phyloP scores from a whole-genome alignment of 2,113 vertebrate genomes.

The Eurystomus gularis region DNA sequence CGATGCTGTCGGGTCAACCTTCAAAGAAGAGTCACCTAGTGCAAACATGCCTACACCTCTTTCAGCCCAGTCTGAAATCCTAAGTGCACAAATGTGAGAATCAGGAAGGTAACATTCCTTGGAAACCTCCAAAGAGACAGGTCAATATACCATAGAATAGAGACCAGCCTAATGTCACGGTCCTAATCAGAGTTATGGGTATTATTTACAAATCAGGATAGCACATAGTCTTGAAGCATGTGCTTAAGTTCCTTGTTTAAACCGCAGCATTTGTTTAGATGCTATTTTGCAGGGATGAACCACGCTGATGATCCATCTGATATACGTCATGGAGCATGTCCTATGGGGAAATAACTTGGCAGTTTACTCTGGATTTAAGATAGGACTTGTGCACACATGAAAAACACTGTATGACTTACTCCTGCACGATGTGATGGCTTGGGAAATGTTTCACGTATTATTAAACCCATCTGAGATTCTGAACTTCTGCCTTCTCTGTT shows the following conservation, averaged over 20 bases:
- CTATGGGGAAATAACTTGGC: conserved; percentile 7
- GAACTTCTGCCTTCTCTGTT: neutral
- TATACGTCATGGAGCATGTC: neutral
- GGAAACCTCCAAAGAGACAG: neutral
- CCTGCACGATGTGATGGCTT: neutral
- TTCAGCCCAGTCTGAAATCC: neutral
- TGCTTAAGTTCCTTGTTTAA: neutral
- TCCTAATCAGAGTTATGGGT: neutral
- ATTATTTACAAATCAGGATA: neutral
- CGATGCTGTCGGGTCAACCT: fast-evolving
- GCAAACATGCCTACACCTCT: neutral
- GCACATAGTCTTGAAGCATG: neutral
- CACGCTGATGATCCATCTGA: conserved; percentile 19
- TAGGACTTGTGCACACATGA: neutral
- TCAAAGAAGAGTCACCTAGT: neutral
- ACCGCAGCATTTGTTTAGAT: neutral
- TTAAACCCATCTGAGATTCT: neutral
- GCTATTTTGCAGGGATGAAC: neutral
- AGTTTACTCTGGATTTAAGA: neutral
- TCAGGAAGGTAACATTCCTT: neutral
- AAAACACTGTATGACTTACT: neutral
- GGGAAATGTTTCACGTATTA: neutral
- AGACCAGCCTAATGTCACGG: fast-evolving
- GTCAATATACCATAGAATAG: neutral
- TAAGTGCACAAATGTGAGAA: neutral